A percentile compares a stretch with the other conserved stretches of the same genome.
Evolutionary conservation across 2,888 invertebrate species (phyloP).

Genomic region (Lepidonotus clava): DNA sequence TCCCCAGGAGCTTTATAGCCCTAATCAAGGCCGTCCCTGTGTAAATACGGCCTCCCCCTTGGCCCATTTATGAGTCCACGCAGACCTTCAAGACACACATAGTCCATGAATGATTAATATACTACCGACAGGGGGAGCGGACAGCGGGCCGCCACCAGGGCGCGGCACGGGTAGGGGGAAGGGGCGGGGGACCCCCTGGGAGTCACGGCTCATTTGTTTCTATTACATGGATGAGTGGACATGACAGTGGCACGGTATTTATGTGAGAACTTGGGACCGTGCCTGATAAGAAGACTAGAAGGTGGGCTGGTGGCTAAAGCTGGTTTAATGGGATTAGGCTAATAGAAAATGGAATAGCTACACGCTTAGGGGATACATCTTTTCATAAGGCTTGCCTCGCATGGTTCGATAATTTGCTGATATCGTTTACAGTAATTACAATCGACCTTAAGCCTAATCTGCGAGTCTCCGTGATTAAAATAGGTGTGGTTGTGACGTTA

Average conservation of each 20-base stretch:
- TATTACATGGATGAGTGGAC: slow-evolving; percentile 9
- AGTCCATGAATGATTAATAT: neutral
- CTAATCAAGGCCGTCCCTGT: neutral
- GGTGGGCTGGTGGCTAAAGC: neutral
- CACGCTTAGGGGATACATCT: neutral
- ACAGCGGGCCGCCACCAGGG: neutral
- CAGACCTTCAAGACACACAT: neutral
- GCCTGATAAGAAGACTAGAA: neutral
- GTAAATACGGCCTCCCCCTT: neutral
- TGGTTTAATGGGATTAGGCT: neutral
- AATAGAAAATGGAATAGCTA: neutral
- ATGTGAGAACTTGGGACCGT: slow-evolving; percentile 6
- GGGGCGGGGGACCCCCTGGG: neutral
- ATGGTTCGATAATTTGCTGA: too few species aligned
- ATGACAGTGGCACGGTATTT: slow-evolving; percentile 26
- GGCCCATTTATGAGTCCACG: slow-evolving; percentile 5
- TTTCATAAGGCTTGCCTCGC: neutral
- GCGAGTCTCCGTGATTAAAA: neutral
- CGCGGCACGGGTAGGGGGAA: neutral
- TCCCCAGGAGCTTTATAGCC: neutral
- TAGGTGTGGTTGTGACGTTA: too few species aligned
- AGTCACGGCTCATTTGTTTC: slow-evolving; percentile 30
- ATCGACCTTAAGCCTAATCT: neutral
- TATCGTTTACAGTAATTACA: neutral
- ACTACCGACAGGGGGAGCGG: neutral